Conservation (phyloP, 35 echinoderm and acorn worm genomes). For the Stichopus chloronotus region DNA sequence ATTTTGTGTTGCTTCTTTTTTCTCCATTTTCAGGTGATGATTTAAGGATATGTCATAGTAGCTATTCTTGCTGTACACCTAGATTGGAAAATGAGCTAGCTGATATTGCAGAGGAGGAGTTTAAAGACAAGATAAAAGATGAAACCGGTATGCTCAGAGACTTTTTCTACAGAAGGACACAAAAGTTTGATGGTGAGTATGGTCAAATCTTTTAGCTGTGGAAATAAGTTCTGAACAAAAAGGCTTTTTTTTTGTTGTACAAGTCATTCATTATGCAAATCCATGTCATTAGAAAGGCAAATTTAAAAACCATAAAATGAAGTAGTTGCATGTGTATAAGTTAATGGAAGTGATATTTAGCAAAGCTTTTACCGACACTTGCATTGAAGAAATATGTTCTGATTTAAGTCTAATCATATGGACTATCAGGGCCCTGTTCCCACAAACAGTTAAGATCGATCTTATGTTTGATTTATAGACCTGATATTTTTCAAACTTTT, state of each 20-base stretch:
- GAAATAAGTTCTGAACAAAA: background rate
- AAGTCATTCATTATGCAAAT: background rate
- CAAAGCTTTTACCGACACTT: too few species aligned
- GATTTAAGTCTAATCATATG: too few species aligned
- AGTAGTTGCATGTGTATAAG: too few species aligned
- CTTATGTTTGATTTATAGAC: too few species aligned
- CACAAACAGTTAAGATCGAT: too few species aligned
- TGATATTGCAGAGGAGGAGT: conserved; percentile 61
- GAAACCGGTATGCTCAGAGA: conserved; percentile 86
- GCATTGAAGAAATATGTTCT: too few species aligned
- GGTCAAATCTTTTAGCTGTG: background rate
- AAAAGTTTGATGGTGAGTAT: conserved; percentile 92
- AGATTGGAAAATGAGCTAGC: conserved; percentile 80
- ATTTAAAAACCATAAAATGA: too few species aligned
- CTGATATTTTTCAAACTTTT: too few species aligned
- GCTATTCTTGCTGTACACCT: conserved; percentile 84
- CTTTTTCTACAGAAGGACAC: conserved; percentile 81
- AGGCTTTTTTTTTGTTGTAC: background rate
- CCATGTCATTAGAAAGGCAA: background rate
- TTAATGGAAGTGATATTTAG: too few species aligned
- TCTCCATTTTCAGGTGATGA: conserved; percentile 76
- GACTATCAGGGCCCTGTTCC: too few species aligned
- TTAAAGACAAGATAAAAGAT: conserved; percentile 80
- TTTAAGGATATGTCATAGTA: conserved; percentile 79
- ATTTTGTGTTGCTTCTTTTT: conserved; percentile 14